phyloP scores from a whole-genome alignment of 2,113 vertebrate genomes.

The Nyctibius bracteatus region DNA sequence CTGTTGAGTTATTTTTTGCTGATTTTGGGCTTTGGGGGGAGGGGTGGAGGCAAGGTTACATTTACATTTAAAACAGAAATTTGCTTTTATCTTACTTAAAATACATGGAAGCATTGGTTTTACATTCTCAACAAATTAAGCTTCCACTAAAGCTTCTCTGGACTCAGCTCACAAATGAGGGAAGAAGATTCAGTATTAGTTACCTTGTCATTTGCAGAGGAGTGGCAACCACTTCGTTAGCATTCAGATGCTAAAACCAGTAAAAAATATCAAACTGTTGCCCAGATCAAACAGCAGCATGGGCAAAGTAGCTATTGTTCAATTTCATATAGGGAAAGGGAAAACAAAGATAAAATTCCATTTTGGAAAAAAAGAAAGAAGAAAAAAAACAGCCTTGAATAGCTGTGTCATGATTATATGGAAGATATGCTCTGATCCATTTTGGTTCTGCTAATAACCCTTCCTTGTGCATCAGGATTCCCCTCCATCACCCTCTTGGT shows the following conservation, averaged over 20 bases:
- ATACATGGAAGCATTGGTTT: not conserved
- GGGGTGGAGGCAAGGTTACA: not conserved
- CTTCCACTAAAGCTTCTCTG: not conserved
- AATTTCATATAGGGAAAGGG: not conserved
- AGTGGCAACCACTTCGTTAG: not conserved
- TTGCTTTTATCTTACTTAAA: constrained; percentile 9
- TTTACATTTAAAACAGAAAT: not conserved
- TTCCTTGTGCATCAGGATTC: not conserved
- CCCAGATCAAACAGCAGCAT: fast-evolving
- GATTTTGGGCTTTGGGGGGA: not conserved
- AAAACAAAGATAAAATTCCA: not conserved
- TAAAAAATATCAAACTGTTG: not conserved
- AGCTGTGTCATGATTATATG: not conserved
- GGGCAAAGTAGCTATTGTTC: not conserved
- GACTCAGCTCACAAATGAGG: not conserved
- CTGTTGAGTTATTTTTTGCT: not conserved
- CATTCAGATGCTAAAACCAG: not conserved
- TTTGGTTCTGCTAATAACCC: not conserved
- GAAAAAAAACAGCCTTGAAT: not conserved
- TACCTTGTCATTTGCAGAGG: not conserved
- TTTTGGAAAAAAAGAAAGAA: fast-evolving
- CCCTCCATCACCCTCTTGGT: not conserved
- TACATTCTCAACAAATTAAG: not conserved
- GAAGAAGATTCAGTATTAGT: not conserved
- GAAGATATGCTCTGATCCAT: not conserved